Evolutionary conservation across 2,888 invertebrate species (phyloP).

Genomic region (Gnatocerus cornutus): DNA sequence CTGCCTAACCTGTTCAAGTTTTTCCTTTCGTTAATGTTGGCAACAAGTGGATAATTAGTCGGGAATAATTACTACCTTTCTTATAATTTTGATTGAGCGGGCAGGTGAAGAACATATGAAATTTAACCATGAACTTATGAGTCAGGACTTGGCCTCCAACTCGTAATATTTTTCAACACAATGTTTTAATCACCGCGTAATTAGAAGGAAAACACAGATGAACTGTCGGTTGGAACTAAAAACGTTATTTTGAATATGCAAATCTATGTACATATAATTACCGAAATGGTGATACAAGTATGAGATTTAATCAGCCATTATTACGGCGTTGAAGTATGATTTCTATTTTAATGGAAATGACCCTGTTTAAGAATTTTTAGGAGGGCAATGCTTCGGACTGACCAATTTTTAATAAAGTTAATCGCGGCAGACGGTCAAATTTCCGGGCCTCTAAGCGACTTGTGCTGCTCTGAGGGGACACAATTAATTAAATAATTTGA

Average conservation of each 20-base stretch:
- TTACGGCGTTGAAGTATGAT: conserved; percentile 28
- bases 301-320: conserved; percentile 31
- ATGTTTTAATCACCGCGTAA: conserved; percentile 26
- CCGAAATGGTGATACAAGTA: conserved; percentile 32
- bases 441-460: too few species aligned
- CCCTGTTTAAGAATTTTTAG: too few species aligned
- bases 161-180: conserved; percentile 29
- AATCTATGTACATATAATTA: conserved; percentile 42
- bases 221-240: conserved; percentile 15
- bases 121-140: conserved; percentile 30
- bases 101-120: conserved; percentile 17
- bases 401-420: too few species aligned
- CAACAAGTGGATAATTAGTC: conserved; percentile 26
- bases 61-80: conserved; percentile 25
- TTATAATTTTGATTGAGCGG: conserved; percentile 22
- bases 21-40: conserved; percentile 15
- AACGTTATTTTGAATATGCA: conserved; percentile 28
- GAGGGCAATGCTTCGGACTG: too few species aligned
- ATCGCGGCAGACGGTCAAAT: too few species aligned
- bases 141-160: conserved; percentile 28
- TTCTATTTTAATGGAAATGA: conserved; percentile 29
- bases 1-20: conserved; percentile 26
- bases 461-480: too few species aligned
- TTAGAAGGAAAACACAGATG: conserved; percentile 31
- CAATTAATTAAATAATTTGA: too few species aligned